phyloP scores from a whole-genome alignment of 1,140 invertebrate species.

The Pinna nobilis region DNA sequence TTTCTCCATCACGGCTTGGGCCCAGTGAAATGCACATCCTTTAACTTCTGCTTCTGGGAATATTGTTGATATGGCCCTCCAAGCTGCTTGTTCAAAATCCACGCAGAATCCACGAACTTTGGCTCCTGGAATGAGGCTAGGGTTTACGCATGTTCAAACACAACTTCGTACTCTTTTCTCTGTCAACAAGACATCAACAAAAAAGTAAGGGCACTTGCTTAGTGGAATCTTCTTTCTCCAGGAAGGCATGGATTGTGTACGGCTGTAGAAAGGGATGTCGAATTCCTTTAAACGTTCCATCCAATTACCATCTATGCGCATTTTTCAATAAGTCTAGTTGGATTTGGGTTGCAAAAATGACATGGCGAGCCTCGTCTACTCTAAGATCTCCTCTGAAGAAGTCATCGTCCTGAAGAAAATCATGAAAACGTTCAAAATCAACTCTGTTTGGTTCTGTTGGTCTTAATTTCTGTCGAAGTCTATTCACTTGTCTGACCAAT shows the following conservation, averaged over 20 bases:
- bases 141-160: neutral
- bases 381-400: neutral
- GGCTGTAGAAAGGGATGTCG: neutral
- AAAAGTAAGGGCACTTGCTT: neutral
- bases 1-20: conserved; percentile 1
- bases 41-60: neutral
- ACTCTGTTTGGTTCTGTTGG: conserved; percentile 5
- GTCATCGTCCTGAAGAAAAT: neutral
- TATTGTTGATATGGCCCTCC: neutral
- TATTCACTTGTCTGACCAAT: neutral
- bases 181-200: neutral
- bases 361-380: neutral
- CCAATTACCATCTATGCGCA: neutral
- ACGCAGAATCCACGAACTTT: neutral
- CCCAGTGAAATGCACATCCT: conserved; percentile 6
- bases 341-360: neutral
- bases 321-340: neutral
- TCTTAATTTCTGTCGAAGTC: neutral
- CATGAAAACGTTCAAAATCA: neutral
- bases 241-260: neutral
- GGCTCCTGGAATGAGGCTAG: neutral
- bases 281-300: neutral
- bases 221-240: neutral
- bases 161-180: neutral
- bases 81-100: neutral